Evolutionary conservation across 2,797 vertebrate species (phyloP).

Genomic region (Arremon brunneinucha): DNA sequence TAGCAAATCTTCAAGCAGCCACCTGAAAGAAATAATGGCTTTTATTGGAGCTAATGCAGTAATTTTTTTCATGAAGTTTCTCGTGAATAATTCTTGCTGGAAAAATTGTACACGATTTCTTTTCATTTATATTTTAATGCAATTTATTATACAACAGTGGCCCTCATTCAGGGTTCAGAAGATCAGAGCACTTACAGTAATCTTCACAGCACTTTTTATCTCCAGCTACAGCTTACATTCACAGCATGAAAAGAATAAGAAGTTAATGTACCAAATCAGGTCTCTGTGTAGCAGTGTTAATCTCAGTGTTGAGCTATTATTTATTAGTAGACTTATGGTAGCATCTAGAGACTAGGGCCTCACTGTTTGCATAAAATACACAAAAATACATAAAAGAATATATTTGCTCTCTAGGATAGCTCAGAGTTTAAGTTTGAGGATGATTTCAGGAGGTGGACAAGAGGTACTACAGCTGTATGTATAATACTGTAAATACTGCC

Average conservation of each 20-base stretch:
- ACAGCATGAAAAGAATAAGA: slow-evolving; percentile 57
- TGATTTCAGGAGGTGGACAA: not conserved
- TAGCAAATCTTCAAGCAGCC: slow-evolving; percentile 44
- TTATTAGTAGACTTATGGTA: slow-evolving; percentile 34
- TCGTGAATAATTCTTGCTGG: slow-evolving; percentile 57
- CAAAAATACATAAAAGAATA: not conserved
- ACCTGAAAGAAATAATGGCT: slow-evolving; percentile 48
- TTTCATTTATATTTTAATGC: slow-evolving; percentile 70
- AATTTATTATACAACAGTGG: slow-evolving; percentile 65
- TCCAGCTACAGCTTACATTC: slow-evolving; percentile 52
- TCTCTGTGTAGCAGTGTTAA: slow-evolving; percentile 39
- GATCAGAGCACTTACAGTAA: slow-evolving; percentile 62
- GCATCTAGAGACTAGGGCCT: not conserved
- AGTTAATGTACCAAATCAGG: slow-evolving; percentile 59
- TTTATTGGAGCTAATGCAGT: slow-evolving; percentile 29
- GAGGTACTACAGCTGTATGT: not conserved
- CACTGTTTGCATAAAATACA: slow-evolving; percentile 6
- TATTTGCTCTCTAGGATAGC: not conserved
- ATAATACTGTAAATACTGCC: not conserved
- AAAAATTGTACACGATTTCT: slow-evolving; percentile 60
- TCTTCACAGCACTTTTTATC: slow-evolving; percentile 56
- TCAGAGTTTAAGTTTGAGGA: not conserved
- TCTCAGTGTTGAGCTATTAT: slow-evolving; percentile 52
- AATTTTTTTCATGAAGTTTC: slow-evolving; percentile 32
- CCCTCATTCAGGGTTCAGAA: slow-evolving; percentile 62